These are phyloP conservation scores for Dendrolimus kikuchii DNA, from an alignment of 1,140 invertebrate species.

Conservation along the genomic window DNA sequence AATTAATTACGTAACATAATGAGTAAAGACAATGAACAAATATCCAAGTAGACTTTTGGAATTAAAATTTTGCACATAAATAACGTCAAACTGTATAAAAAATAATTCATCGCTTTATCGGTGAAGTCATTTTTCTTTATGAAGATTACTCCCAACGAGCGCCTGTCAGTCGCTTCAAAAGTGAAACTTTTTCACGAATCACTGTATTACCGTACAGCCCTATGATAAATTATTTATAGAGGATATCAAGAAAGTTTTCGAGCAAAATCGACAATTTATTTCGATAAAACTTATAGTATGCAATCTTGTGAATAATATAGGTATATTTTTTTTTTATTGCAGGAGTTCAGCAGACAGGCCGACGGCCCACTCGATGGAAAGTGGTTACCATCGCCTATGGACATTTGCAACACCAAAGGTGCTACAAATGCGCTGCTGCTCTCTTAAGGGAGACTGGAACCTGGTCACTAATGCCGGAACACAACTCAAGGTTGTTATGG, in stretches of 20 bases:
- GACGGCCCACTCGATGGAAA: too few species aligned
- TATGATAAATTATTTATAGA: conserved; percentile 39
- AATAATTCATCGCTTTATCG: conserved; percentile 36
- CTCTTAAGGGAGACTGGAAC: too few species aligned
- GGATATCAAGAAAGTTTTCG: conserved; percentile 11
- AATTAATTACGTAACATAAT: background rate
- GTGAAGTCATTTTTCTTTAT: conserved; percentile 40
- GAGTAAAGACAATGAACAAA: conserved; percentile 3
- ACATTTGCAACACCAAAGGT: too few species aligned
- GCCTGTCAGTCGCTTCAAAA: conserved; percentile 30
- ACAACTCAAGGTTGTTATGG: too few species aligned
- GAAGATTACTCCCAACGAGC: conserved; percentile 39
- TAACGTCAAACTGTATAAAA: too few species aligned
- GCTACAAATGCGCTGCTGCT: too few species aligned
- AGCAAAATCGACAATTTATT: background rate
- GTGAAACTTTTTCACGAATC: conserved; percentile 51
- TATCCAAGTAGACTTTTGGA: conserved; percentile 9
- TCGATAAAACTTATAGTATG: too few species aligned
- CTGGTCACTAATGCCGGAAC: too few species aligned
- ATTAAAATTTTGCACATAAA: background rate
- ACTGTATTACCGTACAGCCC: conserved; percentile 21
- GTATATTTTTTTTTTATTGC: too few species aligned
- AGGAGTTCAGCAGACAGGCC: too few species aligned
- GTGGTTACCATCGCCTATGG: too few species aligned
- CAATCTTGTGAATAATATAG: too few species aligned